Evolutionary conservation across 1,140 invertebrate genomes (phyloP).

Genomic region (Teleopsis dalmanni): DNA sequence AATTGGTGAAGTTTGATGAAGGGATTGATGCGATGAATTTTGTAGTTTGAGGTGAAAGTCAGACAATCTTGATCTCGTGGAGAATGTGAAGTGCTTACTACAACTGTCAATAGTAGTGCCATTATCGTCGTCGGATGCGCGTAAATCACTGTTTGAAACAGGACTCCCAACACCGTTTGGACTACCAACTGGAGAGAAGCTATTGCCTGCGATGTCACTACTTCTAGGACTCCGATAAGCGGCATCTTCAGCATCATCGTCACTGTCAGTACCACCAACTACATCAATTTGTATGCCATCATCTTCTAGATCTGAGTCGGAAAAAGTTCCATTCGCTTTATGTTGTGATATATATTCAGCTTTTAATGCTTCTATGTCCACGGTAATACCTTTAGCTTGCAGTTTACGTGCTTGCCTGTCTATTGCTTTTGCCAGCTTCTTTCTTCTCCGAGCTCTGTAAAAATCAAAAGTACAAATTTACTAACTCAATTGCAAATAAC

Average conservation of each 20-base stretch:
- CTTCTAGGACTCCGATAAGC: slow-evolving; percentile 42
- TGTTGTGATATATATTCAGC: slow-evolving; percentile 68
- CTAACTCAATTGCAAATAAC: too few species aligned
- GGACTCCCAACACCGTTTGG: slow-evolving; percentile 48
- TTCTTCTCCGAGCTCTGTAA: slow-evolving; percentile 70
- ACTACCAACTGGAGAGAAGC: slow-evolving; percentile 55
- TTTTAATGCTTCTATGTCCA: slow-evolving; percentile 78
- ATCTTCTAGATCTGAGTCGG: slow-evolving; percentile 62
- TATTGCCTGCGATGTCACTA: slow-evolving; percentile 43
- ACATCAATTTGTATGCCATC: slow-evolving; percentile 66
- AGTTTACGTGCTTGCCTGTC: slow-evolving; percentile 86
- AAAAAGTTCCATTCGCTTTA: slow-evolving; percentile 53
- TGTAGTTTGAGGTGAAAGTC: slow-evolving; percentile 12
- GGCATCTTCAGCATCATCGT: slow-evolving; percentile 52
- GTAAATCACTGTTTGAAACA: slow-evolving; percentile 21
- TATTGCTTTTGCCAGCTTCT: slow-evolving; percentile 86
- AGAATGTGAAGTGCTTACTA: slow-evolving; percentile 19
- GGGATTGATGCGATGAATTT: slow-evolving; percentile 40
- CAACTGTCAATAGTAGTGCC: slow-evolving; percentile 1
- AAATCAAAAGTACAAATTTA: neutral
- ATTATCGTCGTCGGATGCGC: slow-evolving; percentile 17
- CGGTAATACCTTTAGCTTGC: slow-evolving; percentile 79
- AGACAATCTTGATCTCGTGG: slow-evolving; percentile 30
- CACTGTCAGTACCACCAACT: slow-evolving; percentile 59
- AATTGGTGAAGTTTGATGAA: slow-evolving; percentile 48